Evolutionary conservation across 2,113 vertebrate species (phyloP).

Genomic region (Terrapene triunguis): DNA sequence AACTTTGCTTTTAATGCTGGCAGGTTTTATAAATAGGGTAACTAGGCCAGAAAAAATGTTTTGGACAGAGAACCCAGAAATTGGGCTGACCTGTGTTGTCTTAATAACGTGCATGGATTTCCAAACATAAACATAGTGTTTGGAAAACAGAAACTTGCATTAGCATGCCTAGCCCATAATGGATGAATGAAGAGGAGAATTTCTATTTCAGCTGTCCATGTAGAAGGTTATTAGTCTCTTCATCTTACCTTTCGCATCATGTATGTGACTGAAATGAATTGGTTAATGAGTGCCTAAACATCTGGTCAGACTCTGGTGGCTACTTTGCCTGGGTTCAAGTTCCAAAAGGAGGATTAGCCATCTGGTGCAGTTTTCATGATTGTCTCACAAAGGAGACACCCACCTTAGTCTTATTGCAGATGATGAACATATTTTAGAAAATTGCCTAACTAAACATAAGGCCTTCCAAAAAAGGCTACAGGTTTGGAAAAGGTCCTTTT

Average conservation of each 20-base stretch:
- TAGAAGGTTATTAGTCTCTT: conserved; percentile 20
- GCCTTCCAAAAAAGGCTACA: not conserved
- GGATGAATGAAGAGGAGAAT: not conserved
- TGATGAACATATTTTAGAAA: not conserved
- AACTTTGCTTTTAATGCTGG: not conserved
- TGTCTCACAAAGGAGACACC: conserved; percentile 62
- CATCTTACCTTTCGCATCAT: conserved; percentile 34
- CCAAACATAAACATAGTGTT: not conserved
- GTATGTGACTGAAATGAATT: conserved; percentile 69
- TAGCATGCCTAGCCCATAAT: not conserved
- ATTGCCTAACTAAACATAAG: not conserved
- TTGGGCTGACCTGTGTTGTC: not conserved
- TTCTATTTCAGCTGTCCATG: accelerated
- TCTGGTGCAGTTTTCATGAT: conserved; percentile 70
- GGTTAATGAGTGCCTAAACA: conserved; percentile 72
- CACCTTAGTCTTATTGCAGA: conserved; percentile 34
- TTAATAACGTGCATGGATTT: not conserved
- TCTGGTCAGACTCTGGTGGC: conserved; percentile 70
- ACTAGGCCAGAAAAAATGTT: not conserved
- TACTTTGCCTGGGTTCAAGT: conserved; percentile 70
- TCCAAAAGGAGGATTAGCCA: conserved; percentile 76
- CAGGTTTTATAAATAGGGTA: not conserved
- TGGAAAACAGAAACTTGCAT: not conserved
- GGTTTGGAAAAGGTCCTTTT: not conserved
- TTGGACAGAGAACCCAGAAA: conserved; percentile 1